These are phyloP conservation scores for Drosophila nebulosa DNA, from an alignment of 1,140 invertebrate genomes.

Conservation along the genomic window DNA sequence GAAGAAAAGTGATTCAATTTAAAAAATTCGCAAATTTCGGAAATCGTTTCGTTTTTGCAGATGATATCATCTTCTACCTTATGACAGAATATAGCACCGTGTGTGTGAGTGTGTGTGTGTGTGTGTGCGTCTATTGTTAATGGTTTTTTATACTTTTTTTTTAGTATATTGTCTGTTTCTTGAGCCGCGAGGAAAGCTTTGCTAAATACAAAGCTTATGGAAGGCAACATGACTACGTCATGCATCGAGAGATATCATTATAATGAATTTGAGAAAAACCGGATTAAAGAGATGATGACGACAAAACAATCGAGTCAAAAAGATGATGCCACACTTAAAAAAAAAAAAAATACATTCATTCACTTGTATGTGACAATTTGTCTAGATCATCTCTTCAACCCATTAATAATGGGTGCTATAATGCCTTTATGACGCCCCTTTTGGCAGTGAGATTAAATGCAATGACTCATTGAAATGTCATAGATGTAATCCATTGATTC, in stretches of 20 bases:
- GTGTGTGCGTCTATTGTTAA: conserved; percentile 47
- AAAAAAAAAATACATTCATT: conserved; percentile 4
- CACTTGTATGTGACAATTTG: conserved; percentile 13
- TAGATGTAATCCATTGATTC: not conserved
- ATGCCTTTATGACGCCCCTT: conserved; percentile 1
- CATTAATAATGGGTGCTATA: not conserved
- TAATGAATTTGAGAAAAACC: conserved; percentile 51
- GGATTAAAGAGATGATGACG: conserved; percentile 42
- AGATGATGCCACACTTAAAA: conserved; percentile 7
- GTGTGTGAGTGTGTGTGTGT: conserved; percentile 5
- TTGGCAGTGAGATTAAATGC: too few relatives aligned
- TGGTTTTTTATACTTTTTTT: conserved; percentile 15
- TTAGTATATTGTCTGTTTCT: conserved; percentile 32
- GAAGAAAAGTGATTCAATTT: not conserved
- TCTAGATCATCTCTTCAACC: not conserved
- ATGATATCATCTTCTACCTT: conserved; percentile 68
- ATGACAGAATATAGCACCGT: conserved; percentile 32
- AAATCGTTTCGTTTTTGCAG: conserved; percentile 13
- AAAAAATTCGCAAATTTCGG: not conserved
- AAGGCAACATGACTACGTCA: conserved; percentile 44
- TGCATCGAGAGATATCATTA: conserved; percentile 43
- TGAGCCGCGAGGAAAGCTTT: conserved; percentile 47
- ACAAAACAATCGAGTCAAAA: not conserved
- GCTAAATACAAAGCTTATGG: conserved; percentile 22
- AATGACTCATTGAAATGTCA: not conserved